Base-by-base conservation (phyloP, 2,888 invertebrate genomes). In the Dione juno region DNA sequence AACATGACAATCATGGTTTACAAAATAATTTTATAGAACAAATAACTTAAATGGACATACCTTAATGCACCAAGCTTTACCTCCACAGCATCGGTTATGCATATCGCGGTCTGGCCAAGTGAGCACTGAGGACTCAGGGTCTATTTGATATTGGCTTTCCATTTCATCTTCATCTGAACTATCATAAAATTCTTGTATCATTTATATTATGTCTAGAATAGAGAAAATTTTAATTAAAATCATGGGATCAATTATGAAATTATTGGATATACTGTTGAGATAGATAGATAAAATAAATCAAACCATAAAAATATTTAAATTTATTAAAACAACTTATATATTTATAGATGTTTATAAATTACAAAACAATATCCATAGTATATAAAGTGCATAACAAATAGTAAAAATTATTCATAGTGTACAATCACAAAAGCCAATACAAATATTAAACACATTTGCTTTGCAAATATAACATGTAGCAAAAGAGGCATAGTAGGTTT, bases 31-130 rank as follows among this genome's bases (percentile, higher is more conserved):
- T n/a, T n/a, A n/a, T n/a, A n/a, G n/a, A n/a, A n/a, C n/a, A n/a
- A n/a, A n/a, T n/a, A n/a, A n/a, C n/a, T n/a, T n/a, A n/a, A n/a
- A 28, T 28, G 13, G 3, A 67, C 11, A 77, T 84, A 96, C 96
- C 94, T 95, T 96, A 66, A 98, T 97, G 86, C 98, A 98, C 98
- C 98, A 98, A 57, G 97, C 94, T 83, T 95, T 95, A 72, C 97
- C 97, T 41, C 96, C 96, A 82, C 97, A 97, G 84, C 97, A 98
- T 78, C 95, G 94, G 89, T 98, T 98, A 87, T 97, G 97, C 88
- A 96, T 95, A 88, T 97, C 97, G 73, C 84, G 83, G 70, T 88
- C 89, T 8, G 89, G 84, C 50, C 87, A 80, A 41, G 87, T 86
- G 6, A 90, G 81, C 59, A 89, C 87, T 70, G 86, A 76, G 69